Evolutionary conservation across 2,888 invertebrate species (phyloP), one percentile per base, ranked within the genome.

Genomic region (Notodonta dromedarius): DNA sequence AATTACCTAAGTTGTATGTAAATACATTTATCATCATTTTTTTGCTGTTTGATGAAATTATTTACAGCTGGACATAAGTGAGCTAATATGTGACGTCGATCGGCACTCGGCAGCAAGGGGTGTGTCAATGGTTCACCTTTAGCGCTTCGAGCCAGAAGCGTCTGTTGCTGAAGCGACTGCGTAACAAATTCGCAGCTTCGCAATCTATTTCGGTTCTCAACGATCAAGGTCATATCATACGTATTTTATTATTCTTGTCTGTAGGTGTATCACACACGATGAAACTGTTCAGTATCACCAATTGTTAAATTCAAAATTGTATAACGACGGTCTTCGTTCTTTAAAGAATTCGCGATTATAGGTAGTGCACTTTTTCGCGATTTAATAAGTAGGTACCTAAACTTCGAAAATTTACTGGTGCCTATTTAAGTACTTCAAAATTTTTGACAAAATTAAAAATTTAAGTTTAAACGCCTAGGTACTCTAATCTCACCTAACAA

Each of bases 171-270:
- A 65, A 66, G 63, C 62, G 65, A n/a, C n/a, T 46, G n/a, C 46
- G 46, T 46, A 46, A 46, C 46, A 5, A 46, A n/a, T 46, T 46
- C 60, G 61, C 57, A 69, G 65, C 70, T 62, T 65, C 66, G 59
- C 65, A 66, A 69, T 77, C 79, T 81, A 81, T 82, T 83, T 80
- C 64, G 57, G 74, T 70, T 58, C 61, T 53, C 58, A 60, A 62
- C 59, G 60, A 66, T 69, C 74, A 77, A 74, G 81, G 80, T 76
- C 71, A 70, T 56, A 55, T 62, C 56, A 50, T 58, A 60, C 68
- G 67, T 69, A 61, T 66, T 39, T 60, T 56, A n/a, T 42, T 46
- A 57, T 65, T 54, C 61, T 58, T 62, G 61, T 65, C 60, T 51
- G 59, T 62, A 58, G n/a, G n/a, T n/a, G n/a, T 46, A 46, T 46